Evolutionary conservation across 2,888 invertebrate genomes (phyloP).

Genomic region (Fabriciana adippe): DNA sequence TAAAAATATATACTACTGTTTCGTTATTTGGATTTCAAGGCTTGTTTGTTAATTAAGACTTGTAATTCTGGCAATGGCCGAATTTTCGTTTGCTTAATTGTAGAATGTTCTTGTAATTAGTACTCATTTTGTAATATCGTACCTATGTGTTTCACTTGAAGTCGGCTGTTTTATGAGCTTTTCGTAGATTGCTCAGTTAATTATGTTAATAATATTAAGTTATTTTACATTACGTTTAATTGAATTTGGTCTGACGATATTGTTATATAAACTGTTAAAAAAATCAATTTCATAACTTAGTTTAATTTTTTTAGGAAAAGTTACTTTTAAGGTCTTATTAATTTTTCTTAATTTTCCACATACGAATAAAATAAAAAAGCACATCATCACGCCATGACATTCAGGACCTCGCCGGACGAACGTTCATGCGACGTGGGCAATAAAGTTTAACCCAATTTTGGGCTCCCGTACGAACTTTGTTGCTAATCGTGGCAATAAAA

Average conservation of each 20-base stretch:
- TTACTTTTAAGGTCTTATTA: background rate
- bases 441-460: slow-evolving; percentile 43
- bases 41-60: slow-evolving; percentile 18
- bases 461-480: slow-evolving; percentile 35
- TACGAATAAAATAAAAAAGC: slow-evolving; percentile 9
- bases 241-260: background rate
- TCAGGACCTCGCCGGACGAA: slow-evolving; percentile 16
- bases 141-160: slow-evolving; percentile 1
- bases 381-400: slow-evolving; percentile 24
- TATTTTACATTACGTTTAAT: background rate
- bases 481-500: slow-evolving; percentile 50
- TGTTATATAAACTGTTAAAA: background rate
- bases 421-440: slow-evolving; percentile 18
- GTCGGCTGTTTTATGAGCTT: slow-evolving; percentile 1
- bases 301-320: background rate
- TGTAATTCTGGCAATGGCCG: slow-evolving; percentile 8
- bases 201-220: slow-evolving; percentile 1
- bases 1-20: background rate
- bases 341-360: background rate
- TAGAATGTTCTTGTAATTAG: slow-evolving; percentile 12
- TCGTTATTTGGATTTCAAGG: background rate
- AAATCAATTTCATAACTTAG: too few relatives aligned
- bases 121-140: slow-evolving; percentile 11
- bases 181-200: slow-evolving; percentile 5
- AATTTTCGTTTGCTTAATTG: slow-evolving; percentile 17